phyloP scores from a whole-genome alignment of 2,888 invertebrate species.

The Catocala sponsa region DNA sequence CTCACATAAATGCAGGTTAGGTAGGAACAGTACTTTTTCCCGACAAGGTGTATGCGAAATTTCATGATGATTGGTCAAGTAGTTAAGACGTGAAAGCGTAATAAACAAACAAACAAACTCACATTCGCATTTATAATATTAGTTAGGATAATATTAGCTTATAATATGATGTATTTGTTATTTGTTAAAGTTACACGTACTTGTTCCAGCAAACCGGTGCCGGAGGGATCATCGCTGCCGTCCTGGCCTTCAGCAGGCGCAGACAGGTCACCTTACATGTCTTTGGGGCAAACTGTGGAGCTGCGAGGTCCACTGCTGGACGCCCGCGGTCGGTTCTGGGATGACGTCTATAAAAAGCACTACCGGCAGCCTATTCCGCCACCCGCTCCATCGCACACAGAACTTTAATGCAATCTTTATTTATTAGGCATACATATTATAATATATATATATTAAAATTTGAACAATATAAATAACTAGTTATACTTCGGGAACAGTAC shows the following conservation, averaged over 20 bases:
- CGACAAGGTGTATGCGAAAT: too few relatives aligned
- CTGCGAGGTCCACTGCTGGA: constrained; percentile 47
- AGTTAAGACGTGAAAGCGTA: too few relatives aligned
- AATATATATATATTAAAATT: too few relatives aligned
- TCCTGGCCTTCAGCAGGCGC: constrained; percentile 56
- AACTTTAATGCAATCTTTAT: constrained; percentile 9
- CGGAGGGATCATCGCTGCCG: constrained; percentile 47
- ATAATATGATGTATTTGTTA: neutral
- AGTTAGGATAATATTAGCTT: neutral
- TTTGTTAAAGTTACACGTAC: neutral
- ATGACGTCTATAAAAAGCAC: constrained; percentile 59
- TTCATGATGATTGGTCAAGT: too few relatives aligned
- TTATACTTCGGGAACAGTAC: too few relatives aligned
- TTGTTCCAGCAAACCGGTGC: constrained; percentile 58
- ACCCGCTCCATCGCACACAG: neutral
- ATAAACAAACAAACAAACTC: too few relatives aligned
- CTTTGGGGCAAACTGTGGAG: constrained; percentile 49
- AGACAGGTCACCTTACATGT: constrained; percentile 57
- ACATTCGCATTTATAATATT: too few relatives aligned
- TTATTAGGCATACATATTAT: too few relatives aligned
- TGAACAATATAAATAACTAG: too few relatives aligned
- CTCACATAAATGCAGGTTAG: too few relatives aligned
- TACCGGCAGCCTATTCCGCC: constrained; percentile 54
- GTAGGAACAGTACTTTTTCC: too few relatives aligned
- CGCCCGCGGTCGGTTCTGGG: constrained; percentile 59